Base-by-base conservation (phyloP, 2,797 vertebrate genomes). In the Sebastes kiyomatsui region DNA sequence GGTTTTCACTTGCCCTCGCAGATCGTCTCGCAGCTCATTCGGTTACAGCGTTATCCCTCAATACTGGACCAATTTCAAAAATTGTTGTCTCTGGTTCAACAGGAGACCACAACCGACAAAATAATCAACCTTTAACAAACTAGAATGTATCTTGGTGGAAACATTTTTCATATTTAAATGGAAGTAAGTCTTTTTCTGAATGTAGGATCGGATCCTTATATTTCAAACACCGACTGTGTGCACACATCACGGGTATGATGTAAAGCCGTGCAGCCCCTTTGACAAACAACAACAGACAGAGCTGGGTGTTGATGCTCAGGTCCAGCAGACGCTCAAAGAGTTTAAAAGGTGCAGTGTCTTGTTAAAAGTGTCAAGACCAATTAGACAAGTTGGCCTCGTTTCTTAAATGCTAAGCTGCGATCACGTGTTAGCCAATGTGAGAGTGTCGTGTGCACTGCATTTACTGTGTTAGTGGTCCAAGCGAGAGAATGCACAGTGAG, bases 341-440 rank as follows among this genome's bases (percentile, higher is more conserved):
- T 81, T 88, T 75, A 72, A 88, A 91, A 86, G 84, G 76, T 86
- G 79, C 56, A 72, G 77, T 23, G 67, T 88, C 87, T 87, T 64
- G 81, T 92, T 85, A 87, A 92, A 91, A 86, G 85, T 88, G 88
- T 91, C 88, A 91, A 84, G 61, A 59, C 65, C 76, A 77, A 92
- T 90, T 90, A 90, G 90, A 55, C 67, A 58, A 14, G 33, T 69
- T 64, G 85, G 72, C 89, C 84, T 87, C 2, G 65, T 86, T 90
- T 90, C 80, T 59, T 79, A 79, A 82, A 88, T 30, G 74, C 90
- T 93, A 91, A 93, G 91, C 92, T 91, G 85, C 7, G 20, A 64
- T 92, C 88, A 92, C 90, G 62, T 92, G 91, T 84, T 54, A 6
- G 74, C 55, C 75, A 82, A 61, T 70, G 76, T 67, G 82, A 64